phyloP scores from a whole-genome alignment of 2,113 vertebrate species.

The Rhineura floridana region DNA sequence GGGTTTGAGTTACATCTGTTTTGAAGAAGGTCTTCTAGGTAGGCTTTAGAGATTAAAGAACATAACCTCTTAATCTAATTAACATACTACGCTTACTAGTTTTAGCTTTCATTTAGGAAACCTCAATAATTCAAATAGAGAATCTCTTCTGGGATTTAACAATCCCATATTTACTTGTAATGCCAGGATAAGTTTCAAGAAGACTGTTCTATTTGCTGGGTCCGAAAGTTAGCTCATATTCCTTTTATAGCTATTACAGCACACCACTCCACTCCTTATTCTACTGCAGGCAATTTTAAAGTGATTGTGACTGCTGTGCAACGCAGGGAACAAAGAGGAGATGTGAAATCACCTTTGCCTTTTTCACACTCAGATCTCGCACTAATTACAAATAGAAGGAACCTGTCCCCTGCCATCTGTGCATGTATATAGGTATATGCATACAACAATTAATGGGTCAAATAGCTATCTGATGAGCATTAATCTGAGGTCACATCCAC shows the following conservation, averaged over 20 bases:
- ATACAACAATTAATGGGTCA: not conserved
- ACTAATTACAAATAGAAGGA: not conserved
- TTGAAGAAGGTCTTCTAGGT: conserved; percentile 22
- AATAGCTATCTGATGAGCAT: not conserved
- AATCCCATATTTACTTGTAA: not conserved
- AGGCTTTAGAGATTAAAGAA: conserved; percentile 18
- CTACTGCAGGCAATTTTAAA: not conserved
- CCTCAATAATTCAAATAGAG: not conserved
- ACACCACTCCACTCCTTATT: not conserved
- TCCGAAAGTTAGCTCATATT: not conserved
- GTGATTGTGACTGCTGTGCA: not conserved
- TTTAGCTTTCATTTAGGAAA: conserved; percentile 27
- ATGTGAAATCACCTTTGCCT: not conserved
- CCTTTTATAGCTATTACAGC: conserved; percentile 8
- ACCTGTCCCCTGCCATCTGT: not conserved
- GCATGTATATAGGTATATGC: not conserved
- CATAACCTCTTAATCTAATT: conserved; percentile 28
- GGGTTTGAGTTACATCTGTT: conserved; percentile 21
- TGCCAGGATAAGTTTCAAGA: not conserved
- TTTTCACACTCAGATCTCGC: not conserved
- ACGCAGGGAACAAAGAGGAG: not conserved
- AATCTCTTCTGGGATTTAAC: not conserved
- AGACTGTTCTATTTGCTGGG: conserved; percentile 1
- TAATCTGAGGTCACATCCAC: too few species aligned
- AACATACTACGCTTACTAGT: conserved; percentile 35